Evolutionary conservation across 2,888 invertebrate genomes (phyloP).

Genomic region (Cheilosia vulpina): DNA sequence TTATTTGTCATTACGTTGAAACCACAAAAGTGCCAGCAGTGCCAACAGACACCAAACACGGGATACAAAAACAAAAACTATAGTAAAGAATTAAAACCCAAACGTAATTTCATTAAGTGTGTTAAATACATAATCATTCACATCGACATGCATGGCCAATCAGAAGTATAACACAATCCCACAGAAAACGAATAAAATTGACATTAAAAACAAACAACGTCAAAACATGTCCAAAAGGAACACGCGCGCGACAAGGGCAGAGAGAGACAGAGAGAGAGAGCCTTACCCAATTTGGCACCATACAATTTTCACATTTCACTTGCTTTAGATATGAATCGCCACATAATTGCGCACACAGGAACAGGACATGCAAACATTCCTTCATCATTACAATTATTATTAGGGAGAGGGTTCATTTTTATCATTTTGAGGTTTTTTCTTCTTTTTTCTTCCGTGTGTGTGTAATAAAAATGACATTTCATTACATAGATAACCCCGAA

Average conservation of each 20-base stretch:
- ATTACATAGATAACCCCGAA: constrained; percentile 32
- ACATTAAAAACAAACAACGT: constrained; percentile 36
- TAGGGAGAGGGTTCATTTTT: neutral
- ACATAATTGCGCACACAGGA: constrained; percentile 67
- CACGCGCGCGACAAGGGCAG: neutral
- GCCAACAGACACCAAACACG: constrained; percentile 2
- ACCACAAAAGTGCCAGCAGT: constrained; percentile 62
- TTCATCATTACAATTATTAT: neutral
- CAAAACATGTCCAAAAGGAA: constrained; percentile 57
- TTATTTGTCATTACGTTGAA: constrained; percentile 71
- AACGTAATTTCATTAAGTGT: constrained; percentile 74
- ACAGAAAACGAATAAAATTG: constrained; percentile 1
- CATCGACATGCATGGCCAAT: constrained; percentile 75
- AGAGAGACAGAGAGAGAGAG: constrained; percentile 8
- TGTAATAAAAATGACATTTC: constrained; percentile 60
- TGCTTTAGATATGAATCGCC: constrained; percentile 71
- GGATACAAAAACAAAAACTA: neutral
- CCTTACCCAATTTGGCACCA: constrained; percentile 65
- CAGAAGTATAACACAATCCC: constrained; percentile 42
- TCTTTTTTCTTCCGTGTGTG: constrained; percentile 13
- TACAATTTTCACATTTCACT: constrained; percentile 71
- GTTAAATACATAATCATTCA: constrained; percentile 72
- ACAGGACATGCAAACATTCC: constrained; percentile 65
- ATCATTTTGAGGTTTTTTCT: neutral
- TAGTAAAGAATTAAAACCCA: constrained; percentile 28